A percentile compares a stretch with the other conserved stretches of the same genome.
Conservation (phyloP, 2,113 vertebrate genomes). For the Paedocypris sp. region DNA sequence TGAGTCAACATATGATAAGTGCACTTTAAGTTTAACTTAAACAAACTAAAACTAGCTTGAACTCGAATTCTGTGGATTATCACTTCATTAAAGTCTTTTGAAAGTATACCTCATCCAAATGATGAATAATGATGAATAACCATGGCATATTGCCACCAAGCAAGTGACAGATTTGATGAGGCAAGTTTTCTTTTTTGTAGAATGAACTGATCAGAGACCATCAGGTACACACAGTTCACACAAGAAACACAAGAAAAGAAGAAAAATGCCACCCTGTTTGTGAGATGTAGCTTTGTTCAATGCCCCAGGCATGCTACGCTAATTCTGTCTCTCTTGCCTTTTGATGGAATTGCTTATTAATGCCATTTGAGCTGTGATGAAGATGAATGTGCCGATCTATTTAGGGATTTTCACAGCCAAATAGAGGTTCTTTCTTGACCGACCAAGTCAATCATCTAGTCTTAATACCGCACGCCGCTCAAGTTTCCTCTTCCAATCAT, state of each 20-base stretch:
- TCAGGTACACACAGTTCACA: not conserved
- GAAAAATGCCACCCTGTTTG: slow-evolving; percentile 1
- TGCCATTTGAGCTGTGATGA: slow-evolving; percentile 10
- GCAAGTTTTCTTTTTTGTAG: too few species aligned
- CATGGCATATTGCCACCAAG: too few species aligned
- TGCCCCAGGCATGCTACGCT: not conserved
- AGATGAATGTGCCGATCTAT: slow-evolving; percentile 11
- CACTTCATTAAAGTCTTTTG: too few species aligned
- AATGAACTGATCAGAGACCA: slow-evolving; percentile 1
- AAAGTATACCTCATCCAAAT: too few species aligned
- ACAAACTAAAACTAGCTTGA: too few species aligned
- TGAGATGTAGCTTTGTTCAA: not conserved
- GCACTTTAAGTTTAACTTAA: too few species aligned
- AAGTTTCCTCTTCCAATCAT: too few species aligned
- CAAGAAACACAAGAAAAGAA: not conserved
- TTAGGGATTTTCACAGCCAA: not conserved
- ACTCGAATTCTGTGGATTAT: too few species aligned
- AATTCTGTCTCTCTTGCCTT: slow-evolving; percentile 13
- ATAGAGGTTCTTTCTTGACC: not conserved
- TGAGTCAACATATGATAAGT: too few species aligned
- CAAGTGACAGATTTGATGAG: too few species aligned
- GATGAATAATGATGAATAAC: too few species aligned
- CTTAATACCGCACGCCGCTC: too few species aligned
- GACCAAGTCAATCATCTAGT: not conserved
- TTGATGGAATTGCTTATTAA: not conserved